Conservation (phyloP, 2,797 vertebrate species). For the Spinibarbus caldwelli region DNA sequence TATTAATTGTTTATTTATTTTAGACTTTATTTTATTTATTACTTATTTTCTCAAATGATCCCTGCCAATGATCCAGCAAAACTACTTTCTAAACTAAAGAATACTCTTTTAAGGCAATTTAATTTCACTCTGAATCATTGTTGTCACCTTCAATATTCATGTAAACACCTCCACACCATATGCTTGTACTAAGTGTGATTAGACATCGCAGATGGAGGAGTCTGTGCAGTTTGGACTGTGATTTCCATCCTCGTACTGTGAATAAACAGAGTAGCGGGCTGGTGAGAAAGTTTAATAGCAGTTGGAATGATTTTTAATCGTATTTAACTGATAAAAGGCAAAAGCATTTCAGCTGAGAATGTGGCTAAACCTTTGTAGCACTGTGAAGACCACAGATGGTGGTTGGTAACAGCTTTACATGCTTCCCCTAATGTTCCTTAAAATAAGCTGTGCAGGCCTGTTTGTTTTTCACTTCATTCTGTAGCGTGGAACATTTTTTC, state of each 20-base stretch:
- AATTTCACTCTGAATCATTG: constrained; percentile 9
- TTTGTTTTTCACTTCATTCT: constrained; percentile 4
- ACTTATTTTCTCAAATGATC: neutral
- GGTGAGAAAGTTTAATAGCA: neutral
- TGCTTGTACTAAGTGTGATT: constrained; percentile 30
- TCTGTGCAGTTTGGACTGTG: constrained; percentile 15
- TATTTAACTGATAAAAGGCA: constrained; percentile 19
- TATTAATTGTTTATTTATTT: neutral
- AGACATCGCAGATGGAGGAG: constrained; percentile 34
- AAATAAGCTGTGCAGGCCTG: neutral
- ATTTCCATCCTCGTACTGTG: constrained; percentile 19
- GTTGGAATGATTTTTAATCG: constrained; percentile 11
- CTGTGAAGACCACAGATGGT: neutral
- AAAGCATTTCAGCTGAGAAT: constrained; percentile 24
- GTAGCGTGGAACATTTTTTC: neutral
- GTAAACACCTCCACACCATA: constrained; percentile 26
- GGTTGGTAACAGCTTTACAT: constrained; percentile 17
- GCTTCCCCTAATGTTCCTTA: constrained; percentile 17
- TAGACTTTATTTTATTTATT: neutral
- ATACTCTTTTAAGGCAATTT: neutral
- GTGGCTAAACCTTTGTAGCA: constrained; percentile 26
- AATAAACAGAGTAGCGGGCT: constrained; percentile 8
- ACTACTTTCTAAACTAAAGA: neutral
- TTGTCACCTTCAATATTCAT: neutral
- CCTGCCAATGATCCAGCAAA: neutral